Evolutionary conservation across 2,113 vertebrate genomes (phyloP).

Genomic region (Pterocles burchelli): DNA sequence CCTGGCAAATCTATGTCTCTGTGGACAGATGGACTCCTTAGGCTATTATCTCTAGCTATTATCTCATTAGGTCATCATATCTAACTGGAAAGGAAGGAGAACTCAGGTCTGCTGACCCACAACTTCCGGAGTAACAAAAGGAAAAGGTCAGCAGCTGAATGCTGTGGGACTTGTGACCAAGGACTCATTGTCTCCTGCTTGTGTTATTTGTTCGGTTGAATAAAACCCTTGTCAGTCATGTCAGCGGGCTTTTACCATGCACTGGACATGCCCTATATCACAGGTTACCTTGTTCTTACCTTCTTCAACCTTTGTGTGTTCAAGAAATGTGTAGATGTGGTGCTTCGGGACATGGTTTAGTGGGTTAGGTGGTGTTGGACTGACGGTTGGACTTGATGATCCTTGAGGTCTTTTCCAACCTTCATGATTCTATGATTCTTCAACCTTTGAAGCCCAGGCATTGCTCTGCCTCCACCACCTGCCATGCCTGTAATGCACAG

Average conservation of each 20-base stretch:
- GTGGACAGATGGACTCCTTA: not conserved
- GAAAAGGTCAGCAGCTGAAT: not conserved
- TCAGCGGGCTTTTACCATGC: not conserved
- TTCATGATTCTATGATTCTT: too few species aligned
- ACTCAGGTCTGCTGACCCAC: not conserved
- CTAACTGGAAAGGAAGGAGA: not conserved
- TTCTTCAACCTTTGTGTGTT: not conserved
- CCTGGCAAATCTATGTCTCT: not conserved
- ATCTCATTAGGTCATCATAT: not conserved
- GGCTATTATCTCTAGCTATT: not conserved
- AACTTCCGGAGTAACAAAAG: not conserved
- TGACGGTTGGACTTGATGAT: too few species aligned
- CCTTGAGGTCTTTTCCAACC: too few species aligned
- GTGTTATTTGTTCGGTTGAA: not conserved
- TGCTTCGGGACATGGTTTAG: too few species aligned
- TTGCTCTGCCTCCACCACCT: not conserved
- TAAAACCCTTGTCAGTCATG: not conserved
- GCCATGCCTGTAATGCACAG: not conserved
- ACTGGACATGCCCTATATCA: not conserved
- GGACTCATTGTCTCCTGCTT: not conserved
- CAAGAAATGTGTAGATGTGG: too few species aligned
- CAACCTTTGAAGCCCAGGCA: not conserved
- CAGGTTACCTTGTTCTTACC: not conserved
- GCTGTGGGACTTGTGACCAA: not conserved
- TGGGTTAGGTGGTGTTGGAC: too few species aligned